Evolutionary conservation across 2,888 invertebrate genomes (phyloP), one percentile per base, ranked within the genome.

Genomic region (Thymelicus sylvestris): DNA sequence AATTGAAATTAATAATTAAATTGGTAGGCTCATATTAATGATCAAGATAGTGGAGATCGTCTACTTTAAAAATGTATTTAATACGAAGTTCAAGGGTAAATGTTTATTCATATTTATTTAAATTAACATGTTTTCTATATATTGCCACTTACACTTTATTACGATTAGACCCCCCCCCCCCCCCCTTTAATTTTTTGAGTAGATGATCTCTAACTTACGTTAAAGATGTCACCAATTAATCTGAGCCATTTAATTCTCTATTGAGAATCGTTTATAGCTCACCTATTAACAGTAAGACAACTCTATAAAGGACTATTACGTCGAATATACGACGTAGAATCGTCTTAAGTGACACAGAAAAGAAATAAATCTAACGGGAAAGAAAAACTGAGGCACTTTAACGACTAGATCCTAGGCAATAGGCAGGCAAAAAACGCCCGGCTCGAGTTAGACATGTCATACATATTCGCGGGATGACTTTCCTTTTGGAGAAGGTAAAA

Each of bases 291-390:
- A 31, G 67, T 68, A 7, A 8, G 62, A 68, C 55, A 68, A 19
- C 52, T 19, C 55, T 24, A 68, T 47, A 63, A 47, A 41, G 39
- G n/a, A 52, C 63, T 71, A 65, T 69, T 62, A 60, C 60, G 41
- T 55, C 44, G 39, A 59, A 69, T 64, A 65, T 62, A 71, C 68
- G 71, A 69, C 57, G 47, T 39, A 57, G 47, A 10, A 63, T 57
- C 68, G 55, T 73, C 74, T 67, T 59, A 70, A 73, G 67, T 50
- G 65, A 65, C 71, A 66, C 68, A 68, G 72, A 72, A 66, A 72
- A 69, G 73, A 72, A 73, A 76, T 75, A 75, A 75, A 75, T 76
- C 75, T 74, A 74, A 75, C 73, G 73, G 73, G 47, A 50, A 44
- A 19, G 66, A 73, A 74, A 76, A 75, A 73, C 63, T 61, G 38